phyloP scores from a whole-genome alignment of 2,888 invertebrate species.

The Kryphioiulus occultus region DNA sequence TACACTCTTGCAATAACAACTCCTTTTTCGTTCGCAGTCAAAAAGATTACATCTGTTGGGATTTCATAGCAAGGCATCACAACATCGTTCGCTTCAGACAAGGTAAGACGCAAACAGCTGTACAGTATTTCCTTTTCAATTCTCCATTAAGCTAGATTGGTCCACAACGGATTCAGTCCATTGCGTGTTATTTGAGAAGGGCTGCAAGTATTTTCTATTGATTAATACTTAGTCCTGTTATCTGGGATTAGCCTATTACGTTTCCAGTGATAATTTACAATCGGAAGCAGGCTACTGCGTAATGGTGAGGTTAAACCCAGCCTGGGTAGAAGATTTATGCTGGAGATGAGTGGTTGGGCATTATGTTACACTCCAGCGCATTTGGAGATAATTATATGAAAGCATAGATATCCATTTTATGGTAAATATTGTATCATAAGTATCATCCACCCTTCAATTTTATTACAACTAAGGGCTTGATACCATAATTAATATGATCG shows the following conservation, averaged over 20 bases:
- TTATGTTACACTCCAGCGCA: conserved; percentile 23
- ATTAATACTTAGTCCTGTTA: conserved; percentile 23
- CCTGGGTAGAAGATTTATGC: neutral
- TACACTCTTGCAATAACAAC: too few species aligned
- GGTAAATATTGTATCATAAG: neutral
- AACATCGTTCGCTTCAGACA: conserved; percentile 85
- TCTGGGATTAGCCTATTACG: conserved; percentile 23
- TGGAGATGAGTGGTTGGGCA: conserved; percentile 5
- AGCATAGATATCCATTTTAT: conserved; percentile 11
- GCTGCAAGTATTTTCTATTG: conserved; percentile 23
- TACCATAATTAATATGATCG: neutral
- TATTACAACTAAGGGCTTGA: neutral
- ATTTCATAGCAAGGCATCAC: conserved; percentile 94
- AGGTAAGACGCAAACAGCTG: conserved; percentile 58
- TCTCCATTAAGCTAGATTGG: neutral
- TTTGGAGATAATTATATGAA: conserved; percentile 14
- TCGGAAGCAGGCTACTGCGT: conserved; percentile 6
- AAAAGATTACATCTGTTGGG: conserved; percentile 96
- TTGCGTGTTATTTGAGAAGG: neutral
- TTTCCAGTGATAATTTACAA: conserved; percentile 14
- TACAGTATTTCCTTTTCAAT: neutral
- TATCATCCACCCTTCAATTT: neutral
- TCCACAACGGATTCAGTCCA: neutral
- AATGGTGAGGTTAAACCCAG: neutral
- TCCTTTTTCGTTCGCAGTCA: conserved; percentile 70